Conservation (phyloP, 2,888 invertebrate genomes). For the Tetranychus piercei region DNA sequence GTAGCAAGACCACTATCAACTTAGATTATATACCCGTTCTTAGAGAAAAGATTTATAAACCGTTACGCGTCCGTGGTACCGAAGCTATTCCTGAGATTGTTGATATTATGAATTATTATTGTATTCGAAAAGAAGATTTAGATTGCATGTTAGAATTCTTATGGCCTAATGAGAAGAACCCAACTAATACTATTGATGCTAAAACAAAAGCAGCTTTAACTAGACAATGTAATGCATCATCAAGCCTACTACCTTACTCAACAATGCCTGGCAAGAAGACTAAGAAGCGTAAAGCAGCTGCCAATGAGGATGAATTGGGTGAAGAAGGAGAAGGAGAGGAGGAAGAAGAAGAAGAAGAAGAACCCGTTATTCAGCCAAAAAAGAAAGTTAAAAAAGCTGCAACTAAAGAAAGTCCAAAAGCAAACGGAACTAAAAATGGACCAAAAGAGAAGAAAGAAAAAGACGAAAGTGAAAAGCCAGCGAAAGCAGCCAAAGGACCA, state of each 20-base stretch:
- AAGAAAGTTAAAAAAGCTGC: not conserved
- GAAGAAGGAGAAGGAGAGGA: slow-evolving; percentile 5
- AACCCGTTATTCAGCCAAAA: not conserved
- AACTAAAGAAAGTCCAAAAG: not conserved
- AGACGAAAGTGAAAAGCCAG: not conserved
- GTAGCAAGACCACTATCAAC: slow-evolving; percentile 59
- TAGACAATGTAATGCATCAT: slow-evolving; percentile 69
- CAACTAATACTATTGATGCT: slow-evolving; percentile 50
- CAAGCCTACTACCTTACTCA: slow-evolving; percentile 57
- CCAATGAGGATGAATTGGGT: not conserved
- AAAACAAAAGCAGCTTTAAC: slow-evolving; percentile 57
- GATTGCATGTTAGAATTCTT: slow-evolving; percentile 66
- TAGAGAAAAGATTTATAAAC: slow-evolving; percentile 52
- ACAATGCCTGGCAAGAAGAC: not conserved
- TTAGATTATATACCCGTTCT: slow-evolving; percentile 71
- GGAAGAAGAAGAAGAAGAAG: not conserved
- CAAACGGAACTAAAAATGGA: not conserved
- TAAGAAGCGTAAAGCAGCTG: not conserved
- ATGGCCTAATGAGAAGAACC: slow-evolving; percentile 63
- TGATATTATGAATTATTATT: slow-evolving; percentile 58
- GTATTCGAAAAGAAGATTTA: slow-evolving; percentile 71
- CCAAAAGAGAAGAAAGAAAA: not conserved
- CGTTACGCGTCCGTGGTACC: slow-evolving; percentile 48
- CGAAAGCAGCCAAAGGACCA: not conserved
- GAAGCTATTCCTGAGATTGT: slow-evolving; percentile 55